These are phyloP conservation scores for Gerris buenoi DNA, from an alignment of 1,140 invertebrate species.

Conservation along the genomic window DNA sequence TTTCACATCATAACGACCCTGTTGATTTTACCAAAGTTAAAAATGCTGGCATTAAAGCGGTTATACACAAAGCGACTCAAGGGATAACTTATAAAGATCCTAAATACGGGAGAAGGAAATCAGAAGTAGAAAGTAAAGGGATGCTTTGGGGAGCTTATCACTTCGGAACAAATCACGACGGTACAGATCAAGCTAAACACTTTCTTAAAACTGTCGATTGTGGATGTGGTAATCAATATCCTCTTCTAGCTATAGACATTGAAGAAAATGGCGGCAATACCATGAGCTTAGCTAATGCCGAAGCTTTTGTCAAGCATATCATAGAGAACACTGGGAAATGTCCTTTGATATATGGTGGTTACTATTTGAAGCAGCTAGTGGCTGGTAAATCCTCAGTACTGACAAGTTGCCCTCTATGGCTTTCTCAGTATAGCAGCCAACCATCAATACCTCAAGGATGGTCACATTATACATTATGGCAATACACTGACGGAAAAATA, in stretches of 20 bases:
- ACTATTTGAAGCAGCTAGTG: not conserved
- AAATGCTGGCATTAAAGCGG: not conserved
- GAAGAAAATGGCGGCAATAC: not conserved
- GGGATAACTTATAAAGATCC: not conserved
- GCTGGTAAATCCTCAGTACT: not conserved
- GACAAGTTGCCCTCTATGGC: not conserved
- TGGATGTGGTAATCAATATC: not conserved
- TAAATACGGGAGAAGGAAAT: not conserved
- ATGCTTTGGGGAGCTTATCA: not conserved
- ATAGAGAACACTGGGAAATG: not conserved
- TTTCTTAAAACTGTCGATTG: not conserved
- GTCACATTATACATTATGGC: not conserved
- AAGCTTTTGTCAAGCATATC: not conserved
- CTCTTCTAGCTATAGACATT: not conserved
- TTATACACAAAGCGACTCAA: not conserved
- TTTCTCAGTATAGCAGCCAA: not conserved
- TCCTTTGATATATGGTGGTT: not conserved
- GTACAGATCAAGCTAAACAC: not conserved
- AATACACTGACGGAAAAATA: not conserved
- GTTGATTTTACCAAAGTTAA: not conserved
- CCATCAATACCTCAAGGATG: not conserved
- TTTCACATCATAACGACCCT: not conserved
- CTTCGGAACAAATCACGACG: not conserved
- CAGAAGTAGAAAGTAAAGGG: not conserved
- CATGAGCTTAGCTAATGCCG: not conserved